Conservation (phyloP, 2,113 vertebrate genomes). For the Carettochelys insculpta region DNA sequence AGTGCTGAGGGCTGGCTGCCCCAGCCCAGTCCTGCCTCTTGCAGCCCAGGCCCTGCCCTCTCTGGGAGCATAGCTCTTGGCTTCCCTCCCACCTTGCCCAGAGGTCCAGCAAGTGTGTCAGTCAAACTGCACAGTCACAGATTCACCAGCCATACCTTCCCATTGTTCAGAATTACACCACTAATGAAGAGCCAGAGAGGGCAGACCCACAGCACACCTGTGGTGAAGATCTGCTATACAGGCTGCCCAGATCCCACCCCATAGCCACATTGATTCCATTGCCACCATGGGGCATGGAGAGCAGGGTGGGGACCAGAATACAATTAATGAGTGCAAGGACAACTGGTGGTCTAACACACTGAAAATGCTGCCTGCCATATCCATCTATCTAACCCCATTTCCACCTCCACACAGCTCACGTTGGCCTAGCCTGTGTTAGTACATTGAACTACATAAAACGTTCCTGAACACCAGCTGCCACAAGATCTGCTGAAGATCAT, state of each 20-base stretch:
- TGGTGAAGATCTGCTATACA: neutral
- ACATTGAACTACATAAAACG: constrained; percentile 1
- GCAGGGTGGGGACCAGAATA: neutral
- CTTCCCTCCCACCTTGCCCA: too few species aligned
- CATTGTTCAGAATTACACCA: rapidly evolving
- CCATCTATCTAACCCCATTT: neutral
- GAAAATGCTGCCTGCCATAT: neutral
- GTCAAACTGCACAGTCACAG: too few species aligned
- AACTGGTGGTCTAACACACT: neutral
- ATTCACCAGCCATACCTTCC: rapidly evolving
- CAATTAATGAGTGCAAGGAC: rapidly evolving
- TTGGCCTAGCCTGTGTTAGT: neutral
- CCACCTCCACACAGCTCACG: neutral
- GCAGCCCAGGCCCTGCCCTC: too few species aligned
- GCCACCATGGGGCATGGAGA: neutral
- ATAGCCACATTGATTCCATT: neutral
- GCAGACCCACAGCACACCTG: neutral
- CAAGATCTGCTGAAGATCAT: neutral
- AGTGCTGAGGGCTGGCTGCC: too few species aligned
- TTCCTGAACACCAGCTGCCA: constrained; percentile 42
- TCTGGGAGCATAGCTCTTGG: too few species aligned
- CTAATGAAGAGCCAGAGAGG: neutral
- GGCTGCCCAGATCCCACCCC: neutral
- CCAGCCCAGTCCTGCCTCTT: too few species aligned
- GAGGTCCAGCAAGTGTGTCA: too few species aligned